Evolutionary conservation across 1,140 invertebrate species (phyloP).

Genomic region (Mylabris phalerata): DNA sequence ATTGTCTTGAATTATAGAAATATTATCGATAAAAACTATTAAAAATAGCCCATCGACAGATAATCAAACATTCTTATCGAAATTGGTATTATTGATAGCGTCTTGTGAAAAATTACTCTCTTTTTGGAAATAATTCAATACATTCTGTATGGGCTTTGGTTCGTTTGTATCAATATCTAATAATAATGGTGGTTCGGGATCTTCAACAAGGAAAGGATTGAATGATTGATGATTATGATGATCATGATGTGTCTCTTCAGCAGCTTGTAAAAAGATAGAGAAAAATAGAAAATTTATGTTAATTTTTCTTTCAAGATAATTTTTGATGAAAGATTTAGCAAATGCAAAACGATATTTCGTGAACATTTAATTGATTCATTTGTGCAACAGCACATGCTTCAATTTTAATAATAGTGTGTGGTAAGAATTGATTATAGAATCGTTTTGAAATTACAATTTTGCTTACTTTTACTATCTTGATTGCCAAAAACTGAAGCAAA

Average conservation of each 20-base stretch:
- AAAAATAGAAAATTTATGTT: background rate
- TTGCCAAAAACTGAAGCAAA: slow-evolving; percentile 80
- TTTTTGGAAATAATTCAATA: slow-evolving; percentile 37
- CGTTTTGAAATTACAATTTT: background rate
- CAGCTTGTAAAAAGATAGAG: slow-evolving; percentile 54
- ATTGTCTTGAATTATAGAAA: slow-evolving; percentile 1
- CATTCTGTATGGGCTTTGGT: slow-evolving; percentile 31
- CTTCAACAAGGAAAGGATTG: slow-evolving; percentile 50
- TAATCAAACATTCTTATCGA: slow-evolving; percentile 6
- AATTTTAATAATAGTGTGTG: slow-evolving; percentile 13
- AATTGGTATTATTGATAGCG: no score
- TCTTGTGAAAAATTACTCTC: slow-evolving; percentile 2
- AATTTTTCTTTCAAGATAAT: no score
- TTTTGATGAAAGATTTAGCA: background rate
- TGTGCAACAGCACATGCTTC: slow-evolving; percentile 24
- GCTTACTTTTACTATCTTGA: slow-evolving; percentile 64
- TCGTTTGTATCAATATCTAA: slow-evolving; percentile 29
- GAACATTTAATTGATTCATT: slow-evolving; percentile 3
- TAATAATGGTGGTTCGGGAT: slow-evolving; percentile 42
- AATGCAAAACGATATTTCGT: slow-evolving; percentile 10
- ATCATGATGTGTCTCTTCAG: slow-evolving; percentile 36
- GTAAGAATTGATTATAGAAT: background rate
- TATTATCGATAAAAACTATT: no score
- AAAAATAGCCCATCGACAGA: background rate
- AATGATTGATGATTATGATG: slow-evolving; percentile 34